Evolutionary conservation across 1,140 invertebrate species (phyloP).

Genomic region (Orius insidiosus): DNA sequence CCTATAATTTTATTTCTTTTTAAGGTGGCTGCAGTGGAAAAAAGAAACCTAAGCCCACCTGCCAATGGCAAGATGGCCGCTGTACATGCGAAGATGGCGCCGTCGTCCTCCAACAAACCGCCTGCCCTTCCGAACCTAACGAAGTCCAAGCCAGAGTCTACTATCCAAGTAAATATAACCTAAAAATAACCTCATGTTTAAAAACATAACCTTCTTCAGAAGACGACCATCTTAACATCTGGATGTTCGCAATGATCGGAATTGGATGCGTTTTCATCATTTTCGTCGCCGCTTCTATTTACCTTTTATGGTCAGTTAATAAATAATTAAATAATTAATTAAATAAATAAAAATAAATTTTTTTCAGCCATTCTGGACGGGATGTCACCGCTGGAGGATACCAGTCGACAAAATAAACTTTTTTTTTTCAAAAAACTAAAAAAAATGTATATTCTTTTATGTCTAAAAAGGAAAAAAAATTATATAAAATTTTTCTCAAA

Average conservation of each 20-base stretch:
- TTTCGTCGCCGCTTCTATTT: constrained; percentile 35
- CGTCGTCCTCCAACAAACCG: constrained; percentile 18
- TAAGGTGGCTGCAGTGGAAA: constrained; percentile 26
- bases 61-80: constrained; percentile 18
- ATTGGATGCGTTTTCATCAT: constrained; percentile 36
- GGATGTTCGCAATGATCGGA: constrained; percentile 41
- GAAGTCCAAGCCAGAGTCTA: constrained; percentile 22
- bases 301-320: constrained; percentile 36
- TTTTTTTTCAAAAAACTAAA: neutral
- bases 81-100: constrained; percentile 20
- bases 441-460: constrained; percentile 2
- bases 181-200: too few species aligned
- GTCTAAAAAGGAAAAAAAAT: neutral
- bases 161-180: constrained; percentile 23
- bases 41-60: constrained; percentile 16
- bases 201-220: neutral
- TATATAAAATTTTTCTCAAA: neutral
- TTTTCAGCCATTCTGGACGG: constrained; percentile 9
- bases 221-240: constrained; percentile 31
- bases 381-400: constrained; percentile 12
- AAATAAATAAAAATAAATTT: too few species aligned
- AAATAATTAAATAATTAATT: too few species aligned
- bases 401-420: constrained; percentile 11
- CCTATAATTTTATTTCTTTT: too few species aligned
- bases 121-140: constrained; percentile 16